These are phyloP conservation scores for Chymomyza fuscimana DNA, from an alignment of 2,888 invertebrate species.

Conservation along the genomic window DNA sequence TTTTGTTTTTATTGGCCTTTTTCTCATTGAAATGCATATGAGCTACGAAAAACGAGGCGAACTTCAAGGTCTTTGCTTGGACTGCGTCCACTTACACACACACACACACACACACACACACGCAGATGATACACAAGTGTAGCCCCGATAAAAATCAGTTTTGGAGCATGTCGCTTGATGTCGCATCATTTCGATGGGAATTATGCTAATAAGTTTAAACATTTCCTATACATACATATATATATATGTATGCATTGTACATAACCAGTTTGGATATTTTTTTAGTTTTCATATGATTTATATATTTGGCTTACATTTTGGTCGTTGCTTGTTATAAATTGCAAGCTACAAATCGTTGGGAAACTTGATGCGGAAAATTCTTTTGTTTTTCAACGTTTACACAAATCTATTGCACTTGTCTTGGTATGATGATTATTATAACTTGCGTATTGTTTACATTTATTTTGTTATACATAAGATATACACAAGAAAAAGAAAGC, in stretches of 20 bases:
- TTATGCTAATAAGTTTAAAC: constrained; percentile 63
- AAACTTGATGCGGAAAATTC: constrained; percentile 37
- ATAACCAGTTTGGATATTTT: constrained; percentile 53
- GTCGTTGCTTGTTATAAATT: constrained; percentile 11
- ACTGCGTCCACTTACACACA: constrained; percentile 53
- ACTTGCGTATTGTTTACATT: constrained; percentile 48
- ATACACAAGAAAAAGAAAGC: constrained; percentile 61
- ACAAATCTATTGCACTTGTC: constrained; percentile 10
- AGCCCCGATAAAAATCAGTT: constrained; percentile 46
- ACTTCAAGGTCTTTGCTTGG: constrained; percentile 63
- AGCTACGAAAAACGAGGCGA: constrained; percentile 34
- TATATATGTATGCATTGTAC: constrained; percentile 32
- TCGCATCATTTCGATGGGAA: constrained; percentile 62
- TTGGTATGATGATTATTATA: not conserved
- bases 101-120: constrained; percentile 20
- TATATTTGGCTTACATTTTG: constrained; percentile 69
- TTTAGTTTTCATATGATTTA: constrained; percentile 59
- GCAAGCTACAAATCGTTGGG: constrained; percentile 43
- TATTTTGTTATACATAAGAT: constrained; percentile 38
- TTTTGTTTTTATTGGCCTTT: constrained; percentile 20
- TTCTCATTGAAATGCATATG: constrained; percentile 48
- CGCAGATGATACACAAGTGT: constrained; percentile 18
- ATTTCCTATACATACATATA: constrained; percentile 20
- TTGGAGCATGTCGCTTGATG: constrained; percentile 1
- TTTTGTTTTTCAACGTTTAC: constrained; percentile 40